These are phyloP conservation scores for Mormyrus hasselquistii DNA, from an alignment of 2,797 vertebrate genomes.

Conservation along the genomic window DNA sequence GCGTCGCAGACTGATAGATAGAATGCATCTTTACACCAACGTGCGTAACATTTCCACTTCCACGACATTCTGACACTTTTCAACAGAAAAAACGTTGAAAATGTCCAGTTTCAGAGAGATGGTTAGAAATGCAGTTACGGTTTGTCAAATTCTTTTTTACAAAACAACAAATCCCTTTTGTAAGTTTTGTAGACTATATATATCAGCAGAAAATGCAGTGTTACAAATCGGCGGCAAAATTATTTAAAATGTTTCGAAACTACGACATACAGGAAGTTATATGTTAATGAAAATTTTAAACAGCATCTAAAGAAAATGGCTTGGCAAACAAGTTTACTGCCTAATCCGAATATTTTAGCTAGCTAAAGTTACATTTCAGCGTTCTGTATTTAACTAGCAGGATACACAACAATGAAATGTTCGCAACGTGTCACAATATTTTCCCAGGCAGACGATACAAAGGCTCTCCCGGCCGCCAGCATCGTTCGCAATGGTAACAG, in stretches of 20 bases:
- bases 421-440: not conserved
- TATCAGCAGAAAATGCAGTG: not conserved
- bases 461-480: not conserved
- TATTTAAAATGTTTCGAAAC: not conserved
- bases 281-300: not conserved
- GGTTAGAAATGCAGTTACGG: not conserved
- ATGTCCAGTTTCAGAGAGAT: not conserved
- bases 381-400: not conserved
- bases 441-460: not conserved
- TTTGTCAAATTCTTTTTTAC: not conserved
- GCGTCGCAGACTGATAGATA: not conserved
- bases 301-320: not conserved
- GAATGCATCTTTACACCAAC: not conserved
- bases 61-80: not conserved
- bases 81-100: not conserved
- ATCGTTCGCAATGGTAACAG: not conserved
- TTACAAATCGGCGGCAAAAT: not conserved
- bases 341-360: not conserved
- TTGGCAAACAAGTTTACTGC: not conserved
- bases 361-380: not conserved
- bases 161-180: not conserved
- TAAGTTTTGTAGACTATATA: not conserved
- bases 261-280: not conserved
- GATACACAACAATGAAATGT: not conserved
- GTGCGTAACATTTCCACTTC: not conserved